Conservation (phyloP, 2,888 invertebrate species). For the Plebejus melissa region DNA sequence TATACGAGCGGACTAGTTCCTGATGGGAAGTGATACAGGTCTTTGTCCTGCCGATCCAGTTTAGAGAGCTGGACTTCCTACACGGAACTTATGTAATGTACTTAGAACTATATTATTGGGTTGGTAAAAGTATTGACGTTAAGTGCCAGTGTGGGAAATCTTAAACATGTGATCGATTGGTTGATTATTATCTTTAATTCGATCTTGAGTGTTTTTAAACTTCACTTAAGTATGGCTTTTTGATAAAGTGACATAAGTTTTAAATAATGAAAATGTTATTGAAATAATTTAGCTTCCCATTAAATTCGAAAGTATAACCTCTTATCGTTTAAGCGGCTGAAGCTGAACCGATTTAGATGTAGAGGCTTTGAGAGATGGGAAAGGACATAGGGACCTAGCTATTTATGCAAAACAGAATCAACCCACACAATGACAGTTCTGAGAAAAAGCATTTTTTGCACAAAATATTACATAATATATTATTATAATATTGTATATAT, state of each 20-base stretch:
- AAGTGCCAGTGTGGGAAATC: neutral
- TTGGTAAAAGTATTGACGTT: slow-evolving; percentile 18
- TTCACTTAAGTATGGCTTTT: neutral
- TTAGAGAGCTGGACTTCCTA: slow-evolving; percentile 53
- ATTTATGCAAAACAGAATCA: too few species aligned
- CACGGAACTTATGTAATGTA: slow-evolving; percentile 46
- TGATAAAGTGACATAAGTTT: neutral
- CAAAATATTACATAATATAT: too few species aligned
- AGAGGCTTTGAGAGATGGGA: neutral
- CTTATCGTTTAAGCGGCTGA: neutral
- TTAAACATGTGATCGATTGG: neutral
- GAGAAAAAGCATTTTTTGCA: too few species aligned
- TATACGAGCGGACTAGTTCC: slow-evolving; percentile 73
- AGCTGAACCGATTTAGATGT: neutral
- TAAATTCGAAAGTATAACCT: too few species aligned
- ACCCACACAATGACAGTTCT: too few species aligned
- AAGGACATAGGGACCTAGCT: too few species aligned
- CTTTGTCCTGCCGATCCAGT: slow-evolving; percentile 74
- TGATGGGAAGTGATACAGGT: slow-evolving; percentile 72
- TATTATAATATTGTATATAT: too few species aligned
- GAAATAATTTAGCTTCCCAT: too few species aligned
- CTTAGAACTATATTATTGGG: slow-evolving; percentile 23
- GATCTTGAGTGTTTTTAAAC: neutral
- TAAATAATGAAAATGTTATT: neutral
- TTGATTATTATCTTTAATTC: neutral